These are phyloP conservation scores for Dicaeum eximium DNA, from an alignment of 2,113 vertebrate genomes.

Conservation along the genomic window DNA sequence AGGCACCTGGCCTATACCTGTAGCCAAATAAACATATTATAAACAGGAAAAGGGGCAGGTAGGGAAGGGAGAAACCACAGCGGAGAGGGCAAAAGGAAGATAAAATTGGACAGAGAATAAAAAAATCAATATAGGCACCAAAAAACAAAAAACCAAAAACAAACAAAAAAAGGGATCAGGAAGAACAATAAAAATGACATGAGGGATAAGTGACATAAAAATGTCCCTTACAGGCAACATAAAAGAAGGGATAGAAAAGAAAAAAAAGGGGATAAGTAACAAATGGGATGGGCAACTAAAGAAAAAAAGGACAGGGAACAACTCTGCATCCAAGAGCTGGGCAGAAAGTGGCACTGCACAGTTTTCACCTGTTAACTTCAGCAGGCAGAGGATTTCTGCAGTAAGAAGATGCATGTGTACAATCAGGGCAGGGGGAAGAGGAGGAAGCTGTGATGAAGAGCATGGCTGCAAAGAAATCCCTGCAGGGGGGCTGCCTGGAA, in stretches of 20 bases:
- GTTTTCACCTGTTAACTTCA: neutral
- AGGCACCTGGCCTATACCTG: neutral
- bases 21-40: neutral
- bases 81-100: rapidly evolving
- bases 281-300: neutral
- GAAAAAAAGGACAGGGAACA: neutral
- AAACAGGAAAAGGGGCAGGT: neutral
- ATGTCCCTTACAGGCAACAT: neutral
- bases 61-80: neutral
- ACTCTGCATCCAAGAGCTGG: neutral
- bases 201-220: neutral
- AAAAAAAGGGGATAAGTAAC: too few species aligned
- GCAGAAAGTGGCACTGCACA: neutral
- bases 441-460: neutral
- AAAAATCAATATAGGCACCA: neutral
- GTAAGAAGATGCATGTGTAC: rapidly evolving
- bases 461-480: neutral
- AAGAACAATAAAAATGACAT: neutral
- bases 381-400: neutral
- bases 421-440: neutral
- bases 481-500: neutral
- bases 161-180: too few species aligned
- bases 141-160: too few species aligned
- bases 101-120: neutral
- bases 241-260: neutral